A percentile compares a stretch with the other conserved stretches of the same genome.
Conservation (phyloP, 2,113 vertebrate genomes). For the Esox niger region DNA sequence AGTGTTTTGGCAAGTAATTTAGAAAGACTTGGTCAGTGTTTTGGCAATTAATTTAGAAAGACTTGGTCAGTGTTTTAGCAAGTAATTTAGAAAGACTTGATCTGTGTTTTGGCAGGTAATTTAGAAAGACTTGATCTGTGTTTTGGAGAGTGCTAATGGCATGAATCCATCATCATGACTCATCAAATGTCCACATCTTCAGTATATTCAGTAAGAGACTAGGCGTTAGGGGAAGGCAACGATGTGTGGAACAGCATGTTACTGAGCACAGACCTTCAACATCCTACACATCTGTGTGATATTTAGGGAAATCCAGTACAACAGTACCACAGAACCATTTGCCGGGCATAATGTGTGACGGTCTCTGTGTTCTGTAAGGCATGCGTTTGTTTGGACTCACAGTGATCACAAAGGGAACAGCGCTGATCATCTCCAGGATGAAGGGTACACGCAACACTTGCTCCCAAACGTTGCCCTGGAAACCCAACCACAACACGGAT, state of each 20-base stretch:
- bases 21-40: too few species aligned
- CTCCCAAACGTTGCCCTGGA: conserved; percentile 84
- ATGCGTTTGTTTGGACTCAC: conserved; percentile 64
- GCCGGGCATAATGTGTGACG: background rate
- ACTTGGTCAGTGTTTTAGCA: too few species aligned
- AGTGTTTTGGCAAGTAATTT: too few species aligned
- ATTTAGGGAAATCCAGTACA: background rate
- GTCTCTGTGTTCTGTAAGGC: conserved; percentile 9
- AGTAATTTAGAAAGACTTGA: too few species aligned
- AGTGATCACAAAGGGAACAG: conserved; percentile 80
- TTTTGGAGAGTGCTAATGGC: too few species aligned
- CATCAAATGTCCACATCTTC: too few species aligned
- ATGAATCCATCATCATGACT: too few species aligned
- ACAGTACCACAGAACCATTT: background rate
- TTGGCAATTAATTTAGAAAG: too few species aligned
- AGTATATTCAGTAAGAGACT: background rate
- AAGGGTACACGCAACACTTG: conserved; percentile 80
- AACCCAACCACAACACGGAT: conserved; percentile 50
- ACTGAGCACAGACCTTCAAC: background rate
- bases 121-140: background rate
- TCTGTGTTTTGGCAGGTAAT: too few species aligned
- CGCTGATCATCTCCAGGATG: conserved; percentile 83
- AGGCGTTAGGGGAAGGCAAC: background rate
- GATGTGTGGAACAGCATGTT: background rate
- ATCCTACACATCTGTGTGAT: background rate